These are phyloP conservation scores for Hypsopygia costalis DNA, from an alignment of 2,888 invertebrate genomes.

Conservation along the genomic window DNA sequence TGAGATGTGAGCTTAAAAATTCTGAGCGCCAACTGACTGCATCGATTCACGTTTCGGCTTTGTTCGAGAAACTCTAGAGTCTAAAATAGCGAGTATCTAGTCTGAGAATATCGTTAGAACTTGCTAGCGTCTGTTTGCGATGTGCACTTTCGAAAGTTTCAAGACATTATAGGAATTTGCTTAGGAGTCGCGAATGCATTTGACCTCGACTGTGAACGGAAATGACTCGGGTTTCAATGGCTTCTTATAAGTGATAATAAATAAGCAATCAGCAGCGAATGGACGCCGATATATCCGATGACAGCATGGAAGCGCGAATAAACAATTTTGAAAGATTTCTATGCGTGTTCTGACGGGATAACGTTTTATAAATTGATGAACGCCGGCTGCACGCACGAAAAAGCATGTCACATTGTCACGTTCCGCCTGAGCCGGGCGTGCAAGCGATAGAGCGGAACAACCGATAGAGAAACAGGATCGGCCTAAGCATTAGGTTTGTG, in stretches of 20 bases:
- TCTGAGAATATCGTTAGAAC: not conserved
- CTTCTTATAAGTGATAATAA: not conserved
- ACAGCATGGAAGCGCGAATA: too few relatives aligned
- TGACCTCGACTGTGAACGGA: constrained; percentile 29
- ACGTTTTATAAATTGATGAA: too few relatives aligned
- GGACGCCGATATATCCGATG: too few relatives aligned
- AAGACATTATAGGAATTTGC: constrained; percentile 19
- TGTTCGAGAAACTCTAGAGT: not conserved
- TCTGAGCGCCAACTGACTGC: not conserved
- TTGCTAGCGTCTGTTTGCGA: constrained; percentile 15
- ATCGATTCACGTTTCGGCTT: not conserved
- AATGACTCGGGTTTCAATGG: constrained; percentile 1
- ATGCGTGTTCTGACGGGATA: too few relatives aligned
- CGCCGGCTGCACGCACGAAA: too few relatives aligned
- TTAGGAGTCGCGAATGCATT: constrained; percentile 29
- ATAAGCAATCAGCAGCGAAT: not conserved
- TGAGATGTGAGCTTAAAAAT: constrained; percentile 24
- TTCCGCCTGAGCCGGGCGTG: too few relatives aligned
- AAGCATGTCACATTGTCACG: too few relatives aligned
- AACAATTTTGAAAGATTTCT: too few relatives aligned
- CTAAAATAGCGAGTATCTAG: not conserved
- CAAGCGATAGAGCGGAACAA: too few relatives aligned
- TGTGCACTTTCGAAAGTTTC: constrained; percentile 31
- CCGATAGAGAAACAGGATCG: too few relatives aligned
- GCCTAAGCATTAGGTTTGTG: too few relatives aligned